Base-by-base conservation (phyloP, 2,797 vertebrate genomes). In the Gymnothorax reevesii region DNA sequence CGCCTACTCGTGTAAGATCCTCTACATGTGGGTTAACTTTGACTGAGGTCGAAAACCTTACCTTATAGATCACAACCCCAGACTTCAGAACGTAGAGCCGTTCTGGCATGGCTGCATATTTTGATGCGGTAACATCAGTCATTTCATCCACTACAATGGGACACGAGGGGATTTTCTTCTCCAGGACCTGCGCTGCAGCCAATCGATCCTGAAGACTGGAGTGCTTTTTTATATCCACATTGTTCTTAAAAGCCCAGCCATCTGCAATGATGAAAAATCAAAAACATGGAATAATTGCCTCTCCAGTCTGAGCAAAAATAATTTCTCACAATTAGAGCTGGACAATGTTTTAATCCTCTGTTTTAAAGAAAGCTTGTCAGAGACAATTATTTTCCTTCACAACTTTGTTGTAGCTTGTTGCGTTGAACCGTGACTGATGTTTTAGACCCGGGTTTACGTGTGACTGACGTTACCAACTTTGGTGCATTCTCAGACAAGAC, bases 191-290 rank as follows among this genome's bases (percentile, higher is more conserved):
- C 54, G 97, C 97, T 3, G 98, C 98, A 3, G 20, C 90, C 89
- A 97, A 92, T 84, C 98, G 92, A 17, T 99, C 97, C 91, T 97
- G 94, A 84, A 98, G 94, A 91, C 87, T 97, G 88, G 20, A 94
- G 93, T 99, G 98, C 83, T 92, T 93, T 82, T 94, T 96, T 92
- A 99, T 98, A 87, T 97, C 87, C 5, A 97, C 42, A 7, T 99
- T 99, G 95, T 98, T 99, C 91, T 90, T 91, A 88, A 98, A 98
- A 89, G 97, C 96, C 98, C 98, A 99, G 85, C 94, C 97, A 87
- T 99, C 98, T 99, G 33, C 82, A 92, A 92, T 27, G 54, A 71
- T 55, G 64, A 4, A 57, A 25, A 1, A 86, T 8, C 71, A 3
- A n/a, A 57, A 4, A 27, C 22, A 66, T 66, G 20, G 20, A 64